These are phyloP conservation scores for Cynocephalus volans DNA, from an alignment of 2,113 vertebrate species.

Conservation along the genomic window DNA sequence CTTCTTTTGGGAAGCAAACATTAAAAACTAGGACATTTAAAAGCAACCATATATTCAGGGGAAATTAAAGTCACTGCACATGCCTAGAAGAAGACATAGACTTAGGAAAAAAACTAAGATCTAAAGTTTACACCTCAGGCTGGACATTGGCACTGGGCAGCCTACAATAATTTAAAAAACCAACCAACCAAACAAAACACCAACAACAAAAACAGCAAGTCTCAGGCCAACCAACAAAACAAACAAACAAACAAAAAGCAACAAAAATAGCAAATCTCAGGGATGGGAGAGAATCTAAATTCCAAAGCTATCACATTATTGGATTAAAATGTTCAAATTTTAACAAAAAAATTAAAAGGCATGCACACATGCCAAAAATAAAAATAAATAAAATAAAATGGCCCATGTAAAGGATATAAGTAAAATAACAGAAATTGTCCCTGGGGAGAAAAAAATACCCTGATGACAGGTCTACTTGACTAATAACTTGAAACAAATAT, in stretches of 20 bases:
- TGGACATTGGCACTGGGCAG: neutral
- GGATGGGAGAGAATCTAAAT: neutral
- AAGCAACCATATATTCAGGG: neutral
- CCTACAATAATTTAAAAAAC: neutral
- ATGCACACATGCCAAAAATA: too few species aligned
- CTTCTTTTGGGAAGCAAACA: neutral
- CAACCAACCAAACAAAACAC: neutral
- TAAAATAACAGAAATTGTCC: neutral
- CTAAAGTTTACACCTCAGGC: neutral
- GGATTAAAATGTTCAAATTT: neutral
- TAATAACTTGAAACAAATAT: neutral
- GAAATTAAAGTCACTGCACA: neutral
- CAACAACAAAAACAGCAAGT: neutral
- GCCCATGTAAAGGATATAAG: neutral
- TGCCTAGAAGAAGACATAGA: neutral
- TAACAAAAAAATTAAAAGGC: neutral
- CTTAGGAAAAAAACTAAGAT: neutral
- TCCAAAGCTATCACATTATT: neutral
- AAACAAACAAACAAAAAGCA: too few species aligned
- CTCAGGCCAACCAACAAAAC: too few species aligned
- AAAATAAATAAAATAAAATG: neutral
- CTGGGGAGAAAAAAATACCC: neutral
- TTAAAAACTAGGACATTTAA: neutral
- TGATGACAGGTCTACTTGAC: neutral
- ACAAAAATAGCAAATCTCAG: neutral